Percentiles rank a stretch among this genome's conserved stretches.
Evolutionary conservation across 1,140 invertebrate species (phyloP).

Genomic region (Megathymus violae): DNA sequence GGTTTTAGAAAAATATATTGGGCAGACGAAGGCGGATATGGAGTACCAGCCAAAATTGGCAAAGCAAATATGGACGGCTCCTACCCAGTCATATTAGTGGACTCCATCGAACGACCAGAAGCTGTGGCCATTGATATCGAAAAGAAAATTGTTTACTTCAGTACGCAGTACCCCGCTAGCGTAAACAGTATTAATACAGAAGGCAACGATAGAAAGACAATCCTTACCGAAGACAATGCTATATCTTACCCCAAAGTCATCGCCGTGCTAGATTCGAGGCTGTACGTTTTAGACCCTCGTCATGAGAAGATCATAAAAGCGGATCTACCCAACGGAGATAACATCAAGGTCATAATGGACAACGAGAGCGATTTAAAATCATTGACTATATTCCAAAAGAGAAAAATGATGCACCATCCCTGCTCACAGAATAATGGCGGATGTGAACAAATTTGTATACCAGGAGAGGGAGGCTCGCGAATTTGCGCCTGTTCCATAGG

Average conservation of each 20-base stretch:
- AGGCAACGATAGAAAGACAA: slow-evolving; percentile 87
- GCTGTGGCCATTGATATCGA: slow-evolving; percentile 94
- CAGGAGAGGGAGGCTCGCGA: slow-evolving; percentile 87
- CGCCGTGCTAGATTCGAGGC: slow-evolving; percentile 91
- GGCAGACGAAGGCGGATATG: slow-evolving; percentile 96
- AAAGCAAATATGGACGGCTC: slow-evolving; percentile 97
- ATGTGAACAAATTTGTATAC: slow-evolving; percentile 97
- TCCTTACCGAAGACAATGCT: slow-evolving; percentile 88
- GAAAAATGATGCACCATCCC: slow-evolving; percentile 90
- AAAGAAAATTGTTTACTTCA: slow-evolving; percentile 93
- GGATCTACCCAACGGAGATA: slow-evolving; percentile 92
- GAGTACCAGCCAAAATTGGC: slow-evolving; percentile 95
- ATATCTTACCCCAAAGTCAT: slow-evolving; percentile 92
- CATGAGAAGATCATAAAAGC: slow-evolving; percentile 96
- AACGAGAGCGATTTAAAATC: slow-evolving; percentile 95
- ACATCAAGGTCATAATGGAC: slow-evolving; percentile 90
- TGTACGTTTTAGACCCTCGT: slow-evolving; percentile 95
- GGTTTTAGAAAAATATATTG: slow-evolving; percentile 93
- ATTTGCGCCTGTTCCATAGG: slow-evolving; percentile 95
- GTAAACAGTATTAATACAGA: slow-evolving; percentile 91
- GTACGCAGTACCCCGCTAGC: slow-evolving; percentile 89
- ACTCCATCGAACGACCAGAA: slow-evolving; percentile 89
- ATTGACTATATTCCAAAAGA: slow-evolving; percentile 94
- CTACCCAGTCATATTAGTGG: slow-evolving; percentile 88
- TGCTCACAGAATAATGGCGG: slow-evolving; percentile 94